phyloP scores from a whole-genome alignment of 2,888 invertebrate species.

The Drosophila seclusa region DNA sequence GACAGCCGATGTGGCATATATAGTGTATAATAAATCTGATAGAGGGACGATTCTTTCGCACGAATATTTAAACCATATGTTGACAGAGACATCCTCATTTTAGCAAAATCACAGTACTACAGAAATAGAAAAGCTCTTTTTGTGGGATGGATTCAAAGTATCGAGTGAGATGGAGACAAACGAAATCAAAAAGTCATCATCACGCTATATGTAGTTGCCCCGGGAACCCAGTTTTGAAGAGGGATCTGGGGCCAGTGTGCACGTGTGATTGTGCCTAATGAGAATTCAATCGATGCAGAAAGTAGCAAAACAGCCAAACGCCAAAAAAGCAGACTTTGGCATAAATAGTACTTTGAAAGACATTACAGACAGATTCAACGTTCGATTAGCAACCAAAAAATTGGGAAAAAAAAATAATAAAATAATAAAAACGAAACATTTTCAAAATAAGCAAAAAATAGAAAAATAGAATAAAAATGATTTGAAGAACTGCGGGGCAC shows the following conservation, averaged over 20 bases:
- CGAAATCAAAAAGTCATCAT: slow-evolving; percentile 77
- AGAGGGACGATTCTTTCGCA: neutral
- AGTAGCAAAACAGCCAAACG: slow-evolving; percentile 22
- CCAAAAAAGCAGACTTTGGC: slow-evolving; percentile 15
- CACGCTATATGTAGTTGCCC: slow-evolving; percentile 32
- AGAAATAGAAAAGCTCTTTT: slow-evolving; percentile 51
- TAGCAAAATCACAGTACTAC: too few relatives aligned
- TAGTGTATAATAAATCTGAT: too few relatives aligned
- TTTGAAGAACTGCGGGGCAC: slow-evolving; percentile 72
- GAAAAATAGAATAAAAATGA: slow-evolving; percentile 29
- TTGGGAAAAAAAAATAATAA: neutral
- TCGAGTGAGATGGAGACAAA: slow-evolving; percentile 22
- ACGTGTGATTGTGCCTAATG: slow-evolving; percentile 77
- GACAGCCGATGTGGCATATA: too few relatives aligned
- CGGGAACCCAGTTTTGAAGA: slow-evolving; percentile 28
- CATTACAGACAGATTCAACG: slow-evolving; percentile 65
- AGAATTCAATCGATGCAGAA: slow-evolving; percentile 77
- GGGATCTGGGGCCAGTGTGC: slow-evolving; percentile 31
- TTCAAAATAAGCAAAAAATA: slow-evolving; percentile 12
- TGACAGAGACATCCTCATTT: neutral
- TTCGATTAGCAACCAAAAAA: slow-evolving; percentile 62
- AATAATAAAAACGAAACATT: slow-evolving; percentile 14
- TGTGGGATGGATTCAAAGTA: slow-evolving; percentile 36
- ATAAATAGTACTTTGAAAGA: slow-evolving; percentile 67
- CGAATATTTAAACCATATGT: neutral